Percentiles rank a stretch among this genome's conserved stretches.
These are phyloP conservation scores for Glomeris marginata DNA, from an alignment of 2,888 invertebrate species.

Conservation along the genomic window DNA sequence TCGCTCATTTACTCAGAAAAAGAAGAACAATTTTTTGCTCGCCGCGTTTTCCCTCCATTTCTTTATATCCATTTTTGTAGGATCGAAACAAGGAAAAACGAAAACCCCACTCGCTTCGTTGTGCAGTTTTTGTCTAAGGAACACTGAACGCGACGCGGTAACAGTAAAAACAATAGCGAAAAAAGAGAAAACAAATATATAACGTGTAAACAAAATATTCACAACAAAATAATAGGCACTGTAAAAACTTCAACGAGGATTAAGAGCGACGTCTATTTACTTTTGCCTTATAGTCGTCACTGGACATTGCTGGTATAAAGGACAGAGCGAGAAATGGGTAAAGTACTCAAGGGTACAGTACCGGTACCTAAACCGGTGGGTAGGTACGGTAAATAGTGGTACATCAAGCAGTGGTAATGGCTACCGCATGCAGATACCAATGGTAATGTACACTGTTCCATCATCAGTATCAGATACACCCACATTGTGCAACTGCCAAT, in stretches of 20 bases:
- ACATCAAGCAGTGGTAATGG: no score
- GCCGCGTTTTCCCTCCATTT: not conserved
- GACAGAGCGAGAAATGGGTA: no score
- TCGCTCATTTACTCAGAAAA: not conserved
- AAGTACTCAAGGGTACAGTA: no score
- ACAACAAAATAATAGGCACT: slow-evolving; percentile 16
- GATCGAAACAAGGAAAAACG: not conserved
- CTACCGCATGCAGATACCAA: no score
- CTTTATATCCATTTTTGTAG: not conserved
- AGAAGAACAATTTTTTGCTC: not conserved
- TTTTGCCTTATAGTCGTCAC: no score
- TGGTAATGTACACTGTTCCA: no score
- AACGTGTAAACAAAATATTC: slow-evolving; percentile 16
- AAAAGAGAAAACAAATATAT: slow-evolving; percentile 11
- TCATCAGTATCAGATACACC: no score
- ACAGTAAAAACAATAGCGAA: slow-evolving; percentile 13
- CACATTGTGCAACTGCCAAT: no score
- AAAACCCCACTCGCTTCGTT: not conserved
- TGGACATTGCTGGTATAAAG: no score
- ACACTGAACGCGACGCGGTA: slow-evolving; percentile 8
- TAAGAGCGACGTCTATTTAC: no score
- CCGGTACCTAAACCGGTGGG: no score
- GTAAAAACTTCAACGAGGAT: slow-evolving; percentile 2
- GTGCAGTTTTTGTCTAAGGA: not conserved
- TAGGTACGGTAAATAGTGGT: no score